phyloP scores from a whole-genome alignment of 2,797 vertebrate species.

The Sparus aurata region DNA sequence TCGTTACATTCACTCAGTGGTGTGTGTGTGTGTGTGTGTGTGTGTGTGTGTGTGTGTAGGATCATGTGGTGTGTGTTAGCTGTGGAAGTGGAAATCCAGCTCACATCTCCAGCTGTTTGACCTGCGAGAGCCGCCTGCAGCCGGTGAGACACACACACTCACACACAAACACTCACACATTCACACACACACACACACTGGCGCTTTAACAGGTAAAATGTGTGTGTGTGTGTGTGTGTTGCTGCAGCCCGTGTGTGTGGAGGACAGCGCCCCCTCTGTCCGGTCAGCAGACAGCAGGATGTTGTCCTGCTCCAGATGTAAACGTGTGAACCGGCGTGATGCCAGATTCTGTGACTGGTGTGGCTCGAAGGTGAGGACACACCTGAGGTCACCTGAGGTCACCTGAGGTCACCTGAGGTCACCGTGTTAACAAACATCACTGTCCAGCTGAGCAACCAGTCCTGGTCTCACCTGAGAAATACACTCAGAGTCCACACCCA shows the following conservation, averaged over 20 bases:
- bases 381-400: constrained; percentile 37
- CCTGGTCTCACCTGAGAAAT: too few relatives aligned
- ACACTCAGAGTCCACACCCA: too few relatives aligned
- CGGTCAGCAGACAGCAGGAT: constrained; percentile 69
- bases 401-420: neutral
- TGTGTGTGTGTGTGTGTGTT: constrained; percentile 13
- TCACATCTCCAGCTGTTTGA: constrained; percentile 88
- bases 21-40: constrained; percentile 27
- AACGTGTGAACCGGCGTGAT: constrained; percentile 75
- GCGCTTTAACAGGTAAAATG: neutral
- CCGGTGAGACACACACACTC: constrained; percentile 32
- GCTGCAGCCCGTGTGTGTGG: constrained; percentile 67
- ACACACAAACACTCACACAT: neutral
- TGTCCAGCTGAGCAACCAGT: too few relatives aligned
- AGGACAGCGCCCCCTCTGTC: constrained; percentile 55
- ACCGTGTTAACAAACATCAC: too few relatives aligned
- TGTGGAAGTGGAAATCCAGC: constrained; percentile 92
- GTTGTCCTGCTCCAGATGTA: constrained; percentile 87
- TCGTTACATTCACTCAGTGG: too few relatives aligned
- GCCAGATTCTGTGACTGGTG: constrained; percentile 92
- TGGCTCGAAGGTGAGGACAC: constrained; percentile 83
- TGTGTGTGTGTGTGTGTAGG: constrained; percentile 75
- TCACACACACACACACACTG: too few relatives aligned
- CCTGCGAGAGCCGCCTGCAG: constrained; percentile 88
- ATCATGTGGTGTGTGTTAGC: constrained; percentile 86